Evolutionary conservation across 2,113 vertebrate genomes (phyloP).

Genomic region (Trachemys scripta): DNA sequence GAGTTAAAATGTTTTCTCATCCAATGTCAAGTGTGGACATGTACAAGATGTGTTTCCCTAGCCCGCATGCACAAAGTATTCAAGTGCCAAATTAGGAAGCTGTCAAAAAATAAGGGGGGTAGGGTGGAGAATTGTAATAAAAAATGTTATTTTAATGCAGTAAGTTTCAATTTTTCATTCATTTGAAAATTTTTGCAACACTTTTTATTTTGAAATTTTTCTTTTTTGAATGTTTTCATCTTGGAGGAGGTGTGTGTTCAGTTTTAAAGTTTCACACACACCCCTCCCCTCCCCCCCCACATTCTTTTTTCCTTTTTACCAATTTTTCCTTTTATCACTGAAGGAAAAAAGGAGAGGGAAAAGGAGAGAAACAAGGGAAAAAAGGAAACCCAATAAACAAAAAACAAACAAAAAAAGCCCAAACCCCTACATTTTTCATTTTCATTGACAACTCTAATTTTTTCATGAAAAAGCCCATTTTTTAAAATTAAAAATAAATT

Average conservation of each 20-base stretch:
- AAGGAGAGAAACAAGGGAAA: background rate
- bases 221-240: background rate
- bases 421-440: background rate
- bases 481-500: background rate
- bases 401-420: background rate
- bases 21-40: background rate
- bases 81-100: background rate
- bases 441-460: background rate
- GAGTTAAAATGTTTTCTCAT: background rate
- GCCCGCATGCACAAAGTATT: background rate
- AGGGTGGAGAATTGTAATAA: background rate
- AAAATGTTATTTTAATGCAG: no score
- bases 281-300: fast-evolving
- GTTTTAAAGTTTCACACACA: background rate
- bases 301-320: background rate
- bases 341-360: background rate
- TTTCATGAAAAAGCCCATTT: background rate
- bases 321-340: background rate
- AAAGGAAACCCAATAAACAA: background rate
- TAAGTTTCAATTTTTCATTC: background rate
- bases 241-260: background rate
- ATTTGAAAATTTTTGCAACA: background rate
- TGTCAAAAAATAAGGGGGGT: background rate
- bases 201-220: background rate
- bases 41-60: background rate